Base-by-base conservation (phyloP, 2,888 invertebrate genomes). In the Cosmorhoe ocellata region DNA sequence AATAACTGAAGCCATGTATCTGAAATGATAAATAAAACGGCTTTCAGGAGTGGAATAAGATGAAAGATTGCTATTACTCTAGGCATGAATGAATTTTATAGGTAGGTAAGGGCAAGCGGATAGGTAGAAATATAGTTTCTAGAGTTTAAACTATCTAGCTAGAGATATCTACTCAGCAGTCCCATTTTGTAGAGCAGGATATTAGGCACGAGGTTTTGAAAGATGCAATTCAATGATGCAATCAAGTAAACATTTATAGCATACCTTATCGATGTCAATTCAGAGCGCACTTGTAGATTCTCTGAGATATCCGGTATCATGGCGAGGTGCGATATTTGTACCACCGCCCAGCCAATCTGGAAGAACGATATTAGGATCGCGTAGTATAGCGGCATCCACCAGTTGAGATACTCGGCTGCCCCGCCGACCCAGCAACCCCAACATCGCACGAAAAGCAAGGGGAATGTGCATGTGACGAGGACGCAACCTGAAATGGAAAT, bases 291-390 rank as follows among this genome's bases (percentile, higher is more conserved):
- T 60, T 93, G 88, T 37, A 94, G 90, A 59, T 92, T 92, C 36
- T 93, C 92, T 0, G 96, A 93, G 48, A 97, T 91, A 42, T 94
- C 93, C 0, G 98, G 97, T 66, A 98, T 97, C 80, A 98, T 93
- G 0, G 98, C 94, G 46, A 98, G 91, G 84, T 98, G 98, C 0
- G 97, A 95, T 66, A 98, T 97, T 90, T 98, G 98, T 1, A 96
- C 96, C 5, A 96, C 91, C 0, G 98, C 98, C 98, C 98, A 98
- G 8, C 98, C 98, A 61, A 96, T 94, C 88, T 98, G 98, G 82
- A 97, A 97, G 61, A 97, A 84, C 7, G 92, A 80, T 59, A 96
- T 95, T 50, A 92, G 86, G 26, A 84, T 66, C 0, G 90, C 85
- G 63, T 93, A 93, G 75, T 92, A 92, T 1, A 91, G 63, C 0